Percentiles rank a stretch among this genome's conserved stretches.
Evolutionary conservation across 2,797 vertebrate species (phyloP).

Genomic region (Coccyzus lansbergi): DNA sequence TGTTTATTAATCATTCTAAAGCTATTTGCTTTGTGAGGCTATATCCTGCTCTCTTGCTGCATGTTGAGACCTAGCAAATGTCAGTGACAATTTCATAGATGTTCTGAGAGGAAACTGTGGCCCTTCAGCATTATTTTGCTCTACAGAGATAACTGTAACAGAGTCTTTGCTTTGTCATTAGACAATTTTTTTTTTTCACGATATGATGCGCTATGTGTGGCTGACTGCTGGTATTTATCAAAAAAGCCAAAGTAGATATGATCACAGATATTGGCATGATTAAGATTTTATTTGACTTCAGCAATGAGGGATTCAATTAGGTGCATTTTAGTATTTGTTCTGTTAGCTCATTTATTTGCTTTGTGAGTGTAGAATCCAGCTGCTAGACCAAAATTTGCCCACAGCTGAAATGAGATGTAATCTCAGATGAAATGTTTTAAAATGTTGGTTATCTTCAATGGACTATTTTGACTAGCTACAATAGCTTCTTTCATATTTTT

Average conservation of each 20-base stretch:
- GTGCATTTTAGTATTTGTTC: neutral
- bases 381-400: neutral
- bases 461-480: constrained; percentile 15
- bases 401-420: neutral
- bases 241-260: neutral
- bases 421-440: neutral
- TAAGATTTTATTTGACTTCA: neutral
- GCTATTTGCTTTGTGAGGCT: neutral
- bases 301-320: neutral
- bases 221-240: neutral
- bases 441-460: neutral
- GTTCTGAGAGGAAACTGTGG: neutral
- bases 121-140: neutral
- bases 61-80: neutral
- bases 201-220: neutral
- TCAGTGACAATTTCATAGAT: neutral
- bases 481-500: neutral
- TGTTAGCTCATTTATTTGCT: neutral
- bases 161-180: neutral
- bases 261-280: neutral
- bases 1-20: neutral
- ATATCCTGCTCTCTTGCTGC: neutral
- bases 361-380: neutral
- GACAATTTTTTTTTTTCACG: neutral
- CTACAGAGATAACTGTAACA: neutral